Base-by-base conservation (phyloP, 2,113 vertebrate species). In the Podarcis raffonei region DNA sequence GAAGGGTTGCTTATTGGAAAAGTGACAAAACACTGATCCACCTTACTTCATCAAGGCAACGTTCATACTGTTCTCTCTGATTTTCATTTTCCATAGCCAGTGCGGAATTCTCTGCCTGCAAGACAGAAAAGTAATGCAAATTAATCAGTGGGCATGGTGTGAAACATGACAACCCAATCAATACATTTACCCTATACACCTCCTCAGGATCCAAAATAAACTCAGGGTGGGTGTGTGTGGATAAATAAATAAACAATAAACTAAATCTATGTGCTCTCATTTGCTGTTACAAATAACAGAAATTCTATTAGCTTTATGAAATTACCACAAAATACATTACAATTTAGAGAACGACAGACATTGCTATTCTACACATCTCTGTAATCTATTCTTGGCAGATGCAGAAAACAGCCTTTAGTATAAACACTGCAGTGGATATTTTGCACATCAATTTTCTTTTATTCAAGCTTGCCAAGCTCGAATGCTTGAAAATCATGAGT, bases 21-120 rank as follows among this genome's bases (percentile, higher is more conserved):
- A 30, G 30, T 37, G 35, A 87, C 37, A 53, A 74, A 83, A 53
- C 9, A 71, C 32, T 16, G 42, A 68, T 88, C 81, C 62, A 75
- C 62, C 97, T 98, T 96, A 98, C 98, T 98, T 99, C 98, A 85
- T 99, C 98, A 1, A 99, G 98, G 89, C 98, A 99, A 88, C 97
- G 96, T 89, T 99, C 98, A 86, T 99, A 99, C 92, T 98, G 98
- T 37, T 98, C 98, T 95, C 98, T 97, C 95, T 99, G 98, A 96
- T 94, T 98, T 95, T 98, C 97, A 66, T 99, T 99, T 97, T 98
- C 98, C 95, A 95, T 93, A 87, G 98, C 97, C 96, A 99, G 90
- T 0, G 97, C 97, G 8, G 97, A 98, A 93, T 99, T 99, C 92
- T 97, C 94, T 86, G 97, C 98, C 98, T 99, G 96, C 72, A 93